Evolutionary conservation across 2,888 invertebrate species (phyloP).

Genomic region (Rhyacophila evoluta): DNA sequence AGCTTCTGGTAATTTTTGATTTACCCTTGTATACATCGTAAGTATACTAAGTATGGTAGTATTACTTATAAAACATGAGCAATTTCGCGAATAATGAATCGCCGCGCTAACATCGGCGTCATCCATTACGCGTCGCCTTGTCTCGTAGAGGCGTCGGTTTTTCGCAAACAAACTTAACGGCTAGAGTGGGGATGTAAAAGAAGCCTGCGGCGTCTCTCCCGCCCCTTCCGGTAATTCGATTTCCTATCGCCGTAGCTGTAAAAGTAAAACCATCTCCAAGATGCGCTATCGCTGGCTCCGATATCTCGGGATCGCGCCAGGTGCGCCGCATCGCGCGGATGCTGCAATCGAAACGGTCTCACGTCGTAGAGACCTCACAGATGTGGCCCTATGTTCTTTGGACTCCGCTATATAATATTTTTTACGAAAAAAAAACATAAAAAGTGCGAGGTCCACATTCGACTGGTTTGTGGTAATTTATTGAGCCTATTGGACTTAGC

Average conservation of each 20-base stretch:
- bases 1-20: too few species aligned
- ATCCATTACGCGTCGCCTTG: constrained; percentile 3
- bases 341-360: neutral
- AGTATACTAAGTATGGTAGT: too few species aligned
- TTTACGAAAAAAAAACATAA: too few species aligned
- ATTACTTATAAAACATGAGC: too few species aligned
- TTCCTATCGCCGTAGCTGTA: constrained; percentile 23
- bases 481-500: too few species aligned
- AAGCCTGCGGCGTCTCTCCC: neutral
- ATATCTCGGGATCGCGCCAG: constrained; percentile 21
- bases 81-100: neutral
- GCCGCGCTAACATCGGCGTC: neutral
- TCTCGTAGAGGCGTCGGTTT: neutral
- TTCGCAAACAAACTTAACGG: constrained; percentile 10
- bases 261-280: constrained; percentile 9
- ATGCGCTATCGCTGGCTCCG: constrained; percentile 20
- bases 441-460: too few species aligned
- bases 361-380: neutral
- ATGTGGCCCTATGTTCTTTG: neutral
- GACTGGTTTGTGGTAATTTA: too few species aligned
- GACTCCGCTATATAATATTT: neutral
- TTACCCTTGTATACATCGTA: too few species aligned
- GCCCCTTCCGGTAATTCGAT: constrained; percentile 23
- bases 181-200: neutral
- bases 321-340: neutral